phyloP scores from a whole-genome alignment of 2,113 vertebrate species.

The Anolis carolinensis region DNA sequence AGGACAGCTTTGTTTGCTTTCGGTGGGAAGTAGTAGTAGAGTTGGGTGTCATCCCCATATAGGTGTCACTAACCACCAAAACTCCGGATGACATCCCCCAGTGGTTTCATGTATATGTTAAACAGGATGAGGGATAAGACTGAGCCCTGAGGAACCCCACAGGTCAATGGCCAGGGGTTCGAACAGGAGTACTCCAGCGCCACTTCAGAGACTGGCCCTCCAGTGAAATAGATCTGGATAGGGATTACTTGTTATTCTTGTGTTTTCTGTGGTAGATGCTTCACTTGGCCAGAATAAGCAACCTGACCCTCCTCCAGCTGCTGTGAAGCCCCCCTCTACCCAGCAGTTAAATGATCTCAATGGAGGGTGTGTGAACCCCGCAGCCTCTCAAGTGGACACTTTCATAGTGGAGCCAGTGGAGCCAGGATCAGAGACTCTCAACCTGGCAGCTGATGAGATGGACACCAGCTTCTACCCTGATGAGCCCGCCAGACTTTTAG shows the following conservation, averaged over 20 bases:
- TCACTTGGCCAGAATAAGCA: background rate
- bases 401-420: constrained; percentile 52
- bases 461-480: rapidly evolving
- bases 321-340: rapidly evolving
- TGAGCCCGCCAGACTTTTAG: rapidly evolving
- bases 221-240: too few species aligned
- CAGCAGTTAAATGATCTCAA: background rate
- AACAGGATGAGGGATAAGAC: too few species aligned
- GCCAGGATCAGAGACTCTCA: constrained; percentile 54
- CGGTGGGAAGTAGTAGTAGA: too few species aligned
- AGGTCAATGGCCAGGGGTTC: too few species aligned
- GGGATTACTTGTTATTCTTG: background rate
- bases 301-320: background rate
- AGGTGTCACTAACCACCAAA: too few species aligned
- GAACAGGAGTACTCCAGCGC: too few species aligned
- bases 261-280: background rate
- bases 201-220: too few species aligned
- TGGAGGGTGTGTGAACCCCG: rapidly evolving
- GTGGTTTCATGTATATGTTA: too few species aligned
- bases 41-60: too few species aligned
- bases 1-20: too few species aligned
- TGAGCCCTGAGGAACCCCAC: background rate
- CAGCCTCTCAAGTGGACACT: background rate
- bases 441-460: background rate
- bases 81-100: too few species aligned